Evolutionary conservation across 2,113 vertebrate genomes (phyloP).

Genomic region (Typhlomys cinereus): DNA sequence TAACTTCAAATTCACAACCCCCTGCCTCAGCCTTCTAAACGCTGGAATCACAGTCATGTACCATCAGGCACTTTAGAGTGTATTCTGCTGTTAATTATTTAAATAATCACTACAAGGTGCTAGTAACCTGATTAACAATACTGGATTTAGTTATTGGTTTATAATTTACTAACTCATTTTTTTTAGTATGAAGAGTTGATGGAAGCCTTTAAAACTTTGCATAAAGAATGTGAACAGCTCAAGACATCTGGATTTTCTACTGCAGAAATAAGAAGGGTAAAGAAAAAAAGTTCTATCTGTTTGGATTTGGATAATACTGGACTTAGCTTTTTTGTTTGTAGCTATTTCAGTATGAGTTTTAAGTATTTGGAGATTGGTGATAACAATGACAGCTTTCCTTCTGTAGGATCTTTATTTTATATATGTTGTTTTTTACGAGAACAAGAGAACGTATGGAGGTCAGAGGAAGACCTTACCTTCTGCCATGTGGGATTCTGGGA

Average conservation of each 20-base stretch:
- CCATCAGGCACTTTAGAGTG: background rate
- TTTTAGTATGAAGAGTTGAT: conserved; percentile 97
- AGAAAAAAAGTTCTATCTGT: conserved; percentile 10
- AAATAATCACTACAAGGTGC: conserved; percentile 9
- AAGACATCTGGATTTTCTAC: conserved; percentile 96
- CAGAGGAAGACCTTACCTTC: background rate
- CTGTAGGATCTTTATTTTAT: background rate
- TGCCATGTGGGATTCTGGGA: background rate
- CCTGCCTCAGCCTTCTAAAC: background rate
- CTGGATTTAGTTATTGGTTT: conserved; percentile 38
- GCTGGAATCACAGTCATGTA: background rate
- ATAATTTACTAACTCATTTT: conserved; percentile 58
- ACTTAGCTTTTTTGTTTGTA: conserved; percentile 22
- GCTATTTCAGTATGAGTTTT: conserved; percentile 24
- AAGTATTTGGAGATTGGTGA: background rate
- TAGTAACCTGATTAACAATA: background rate
- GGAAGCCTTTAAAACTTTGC: conserved; percentile 95
- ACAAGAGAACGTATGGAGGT: background rate
- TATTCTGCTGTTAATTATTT: conserved; percentile 18
- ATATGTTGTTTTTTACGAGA: too few species aligned
- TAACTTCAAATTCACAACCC: background rate
- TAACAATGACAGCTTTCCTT: background rate
- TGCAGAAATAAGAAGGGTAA: conserved; percentile 97
- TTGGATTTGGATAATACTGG: background rate
- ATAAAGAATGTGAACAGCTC: conserved; percentile 97